These are phyloP conservation scores for Acanthosepion pharaonis DNA, from an alignment of 2,888 invertebrate species.

Conservation along the genomic window DNA sequence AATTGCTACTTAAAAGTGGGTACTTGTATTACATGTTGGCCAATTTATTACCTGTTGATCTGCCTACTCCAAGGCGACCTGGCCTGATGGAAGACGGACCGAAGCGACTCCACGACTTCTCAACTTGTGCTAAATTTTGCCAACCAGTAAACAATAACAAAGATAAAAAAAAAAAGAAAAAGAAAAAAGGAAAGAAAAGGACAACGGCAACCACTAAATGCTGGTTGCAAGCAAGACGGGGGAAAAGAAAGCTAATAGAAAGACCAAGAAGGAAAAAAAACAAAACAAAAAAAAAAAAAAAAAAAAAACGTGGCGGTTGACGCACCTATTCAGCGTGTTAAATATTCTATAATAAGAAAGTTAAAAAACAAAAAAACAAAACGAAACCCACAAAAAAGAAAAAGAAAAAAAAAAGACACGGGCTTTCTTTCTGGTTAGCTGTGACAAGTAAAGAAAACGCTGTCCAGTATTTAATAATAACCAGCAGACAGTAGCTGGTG, in stretches of 20 bases:
- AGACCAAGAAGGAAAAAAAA: not conserved
- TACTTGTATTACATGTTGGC: not conserved
- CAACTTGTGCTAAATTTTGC: not conserved
- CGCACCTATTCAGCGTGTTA: not conserved
- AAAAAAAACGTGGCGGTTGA: not conserved
- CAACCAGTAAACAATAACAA: not conserved
- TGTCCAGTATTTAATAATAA: not conserved
- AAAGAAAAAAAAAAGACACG: not conserved
- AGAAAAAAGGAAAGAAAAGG: not conserved
- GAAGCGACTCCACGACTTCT: not conserved
- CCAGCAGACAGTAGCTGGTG: not conserved
- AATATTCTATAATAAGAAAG: not conserved
- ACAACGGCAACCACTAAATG: not conserved
- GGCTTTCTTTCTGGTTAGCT: not conserved
- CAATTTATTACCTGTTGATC: not conserved
- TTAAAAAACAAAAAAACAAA: no score
- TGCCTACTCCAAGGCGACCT: not conserved
- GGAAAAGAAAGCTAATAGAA: not conserved
- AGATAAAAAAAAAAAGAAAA: not conserved
- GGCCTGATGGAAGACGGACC: not conserved
- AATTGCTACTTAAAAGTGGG: not conserved
- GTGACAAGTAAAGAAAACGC: not conserved
- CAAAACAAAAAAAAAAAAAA: no score
- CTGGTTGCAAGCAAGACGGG: not conserved
- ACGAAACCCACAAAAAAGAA: not conserved